A percentile compares a stretch with the other conserved stretches of the same genome.
phyloP scores from a whole-genome alignment of 1,140 invertebrate genomes.

The Pseudachorutes palmiensis region DNA sequence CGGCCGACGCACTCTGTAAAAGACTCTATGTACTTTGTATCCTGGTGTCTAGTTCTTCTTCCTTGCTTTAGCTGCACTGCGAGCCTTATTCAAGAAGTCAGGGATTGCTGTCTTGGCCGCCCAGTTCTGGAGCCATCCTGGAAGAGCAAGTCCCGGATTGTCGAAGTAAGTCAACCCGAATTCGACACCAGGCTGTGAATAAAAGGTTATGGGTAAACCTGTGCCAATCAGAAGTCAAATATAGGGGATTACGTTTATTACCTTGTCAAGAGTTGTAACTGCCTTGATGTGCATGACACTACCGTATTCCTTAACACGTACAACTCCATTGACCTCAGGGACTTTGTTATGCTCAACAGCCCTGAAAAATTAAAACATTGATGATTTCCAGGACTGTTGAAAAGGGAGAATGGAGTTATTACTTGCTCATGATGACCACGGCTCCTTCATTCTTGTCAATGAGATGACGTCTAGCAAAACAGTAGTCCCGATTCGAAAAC shows the following conservation, averaged over 20 bases:
- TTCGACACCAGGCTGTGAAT: constrained; percentile 56
- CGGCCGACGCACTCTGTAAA: too few relatives aligned
- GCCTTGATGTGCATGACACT: constrained; percentile 77
- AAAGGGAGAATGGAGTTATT: constrained; percentile 23
- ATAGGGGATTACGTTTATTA: constrained; percentile 37
- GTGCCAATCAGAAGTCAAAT: constrained; percentile 24
- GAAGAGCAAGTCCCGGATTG: constrained; percentile 67
- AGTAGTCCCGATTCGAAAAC: constrained; percentile 78
- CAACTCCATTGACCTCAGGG: constrained; percentile 38
- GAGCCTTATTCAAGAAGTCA: constrained; percentile 47
- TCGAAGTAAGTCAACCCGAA: constrained; percentile 80
- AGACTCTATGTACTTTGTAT: background rate
- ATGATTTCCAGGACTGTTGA: background rate
- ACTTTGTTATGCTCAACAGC: constrained; percentile 28
- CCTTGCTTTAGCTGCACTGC: constrained; percentile 44
- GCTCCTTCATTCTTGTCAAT: constrained; percentile 49
- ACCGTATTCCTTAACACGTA: constrained; percentile 69
- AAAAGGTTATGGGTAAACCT: background rate
- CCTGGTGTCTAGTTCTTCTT: background rate
- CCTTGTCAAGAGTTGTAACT: constrained; percentile 52
- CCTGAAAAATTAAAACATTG: constrained; percentile 35
- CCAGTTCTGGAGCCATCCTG: constrained; percentile 56
- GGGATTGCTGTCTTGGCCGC: constrained; percentile 50
- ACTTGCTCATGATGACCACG: constrained; percentile 54
- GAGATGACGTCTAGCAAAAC: constrained; percentile 65